Evolutionary conservation across 2,888 invertebrate genomes (phyloP), one percentile per base, ranked within the genome.

Genomic region (Stenotaenia linearis): DNA sequence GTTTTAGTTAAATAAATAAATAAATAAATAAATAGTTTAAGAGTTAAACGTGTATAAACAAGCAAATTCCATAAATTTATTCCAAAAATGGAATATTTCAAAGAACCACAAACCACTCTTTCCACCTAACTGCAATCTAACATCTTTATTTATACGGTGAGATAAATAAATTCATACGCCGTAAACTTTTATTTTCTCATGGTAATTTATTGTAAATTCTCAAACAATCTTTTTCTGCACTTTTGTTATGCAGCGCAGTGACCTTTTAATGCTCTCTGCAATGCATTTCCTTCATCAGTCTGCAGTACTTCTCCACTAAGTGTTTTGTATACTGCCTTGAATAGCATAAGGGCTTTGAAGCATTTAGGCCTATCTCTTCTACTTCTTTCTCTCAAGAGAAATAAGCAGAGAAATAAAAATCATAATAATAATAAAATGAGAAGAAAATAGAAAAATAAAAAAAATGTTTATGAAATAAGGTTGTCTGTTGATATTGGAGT

Each of bases 261-360:
- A 28, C 69, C 69, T 69, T 69, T 69, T 69, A 28, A 69, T 69
- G 69, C 69, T 25, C 69, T 69, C 25, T 69, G 69, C 25, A 69
- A 69, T 69, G 69, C 69, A 69, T 69, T 69, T 69, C 25, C 28
- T 69, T 18, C 9, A 4, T 32, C 4, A 9, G 12, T 7, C 45
- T 45, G n/a, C 12, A n/a, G n/a, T n/a, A n/a, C n/a, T n/a, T n/a
- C n/a, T n/a, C n/a, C n/a, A 45, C 69, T 12, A 28, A 25, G 69
- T 69, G 25, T 69, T 69, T 69, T 6, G 25, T 10, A 28, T 28
- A 28, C 56, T 21, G 56, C 2, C 6, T 69, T 4, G 28, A 69
- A 25, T 69, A 0, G 69, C 23, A 28, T 69, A 28, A 18, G 3
- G 9, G 28, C 25, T 28, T 69, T 50, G 21, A n/a, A 28, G 69